A percentile compares a stretch with the other conserved stretches of the same genome.
Evolutionary conservation across 2,113 vertebrate species (phyloP).

Genomic region (Thoracochromis brauschi): DNA sequence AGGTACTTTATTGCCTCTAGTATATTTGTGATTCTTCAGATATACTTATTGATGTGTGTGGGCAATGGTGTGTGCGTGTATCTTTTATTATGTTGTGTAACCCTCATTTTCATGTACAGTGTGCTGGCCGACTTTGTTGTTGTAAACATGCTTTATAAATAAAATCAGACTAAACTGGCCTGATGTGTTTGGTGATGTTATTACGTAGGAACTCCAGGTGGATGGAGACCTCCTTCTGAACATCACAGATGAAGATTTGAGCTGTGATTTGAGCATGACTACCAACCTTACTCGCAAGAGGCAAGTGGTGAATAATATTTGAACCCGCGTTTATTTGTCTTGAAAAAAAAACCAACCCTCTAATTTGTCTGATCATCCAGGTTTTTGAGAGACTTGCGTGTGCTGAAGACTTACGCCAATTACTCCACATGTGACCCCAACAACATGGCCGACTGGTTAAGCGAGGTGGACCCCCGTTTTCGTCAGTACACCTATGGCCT

Average conservation of each 20-base stretch:
- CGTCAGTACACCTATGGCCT: slow-evolving; percentile 95
- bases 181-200: background rate
- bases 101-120: background rate
- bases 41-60: background rate
- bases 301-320: slow-evolving; percentile 45
- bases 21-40: background rate
- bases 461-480: slow-evolving; percentile 81
- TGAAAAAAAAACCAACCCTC: background rate
- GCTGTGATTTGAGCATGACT: slow-evolving; percentile 80
- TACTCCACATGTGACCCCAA: slow-evolving; percentile 93
- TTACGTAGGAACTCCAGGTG: slow-evolving; percentile 83
- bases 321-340: background rate
- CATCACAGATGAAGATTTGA: slow-evolving; percentile 83
- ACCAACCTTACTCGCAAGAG: slow-evolving; percentile 85
- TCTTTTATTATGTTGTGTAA: background rate
- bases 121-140: background rate
- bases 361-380: slow-evolving; percentile 54
- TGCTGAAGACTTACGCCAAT: slow-evolving; percentile 91
- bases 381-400: slow-evolving; percentile 86
- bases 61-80: background rate
- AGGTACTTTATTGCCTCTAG: background rate
- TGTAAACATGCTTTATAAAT: background rate
- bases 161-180: background rate
- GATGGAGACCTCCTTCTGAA: slow-evolving; percentile 91
- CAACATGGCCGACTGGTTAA: slow-evolving; percentile 94